Conservation (phyloP, 2,888 invertebrate species). For the Pammene fasciana region DNA sequence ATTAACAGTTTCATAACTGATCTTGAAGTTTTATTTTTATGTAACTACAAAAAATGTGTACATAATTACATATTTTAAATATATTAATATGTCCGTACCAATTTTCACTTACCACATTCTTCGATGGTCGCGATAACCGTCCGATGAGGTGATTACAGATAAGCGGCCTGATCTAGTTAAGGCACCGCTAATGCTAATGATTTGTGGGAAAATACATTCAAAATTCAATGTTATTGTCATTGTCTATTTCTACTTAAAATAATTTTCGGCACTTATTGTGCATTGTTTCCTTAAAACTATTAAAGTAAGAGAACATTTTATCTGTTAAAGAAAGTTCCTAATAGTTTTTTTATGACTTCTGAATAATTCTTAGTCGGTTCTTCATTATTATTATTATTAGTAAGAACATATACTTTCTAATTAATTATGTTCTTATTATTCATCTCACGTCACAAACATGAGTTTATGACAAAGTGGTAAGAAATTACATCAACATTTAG, state of each 20-base stretch:
- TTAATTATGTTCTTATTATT: too few species aligned
- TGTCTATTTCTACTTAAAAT: constrained; percentile 6
- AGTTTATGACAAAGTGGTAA: too few species aligned
- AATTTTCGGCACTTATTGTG: constrained; percentile 10
- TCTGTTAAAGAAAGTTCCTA: neutral
- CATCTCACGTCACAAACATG: too few species aligned
- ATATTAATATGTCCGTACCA: neutral
- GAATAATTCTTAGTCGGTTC: neutral
- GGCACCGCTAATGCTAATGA: constrained; percentile 39
- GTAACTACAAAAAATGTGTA: too few species aligned
- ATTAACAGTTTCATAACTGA: too few species aligned
- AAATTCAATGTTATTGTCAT: constrained; percentile 22
- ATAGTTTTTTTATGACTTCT: neutral
- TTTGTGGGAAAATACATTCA: constrained; percentile 44
- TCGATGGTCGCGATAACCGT: constrained; percentile 22
- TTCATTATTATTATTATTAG: too few species aligned
- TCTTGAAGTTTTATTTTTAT: too few species aligned
- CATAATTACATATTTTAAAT: too few species aligned
- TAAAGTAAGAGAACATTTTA: neutral
- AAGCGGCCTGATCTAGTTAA: constrained; percentile 55
- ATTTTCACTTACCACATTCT: constrained; percentile 30
- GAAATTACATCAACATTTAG: too few species aligned
- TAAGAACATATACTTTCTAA: too few species aligned
- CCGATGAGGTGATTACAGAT: constrained; percentile 55
- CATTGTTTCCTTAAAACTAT: constrained; percentile 1